phyloP scores from a whole-genome alignment of 1,140 invertebrate species.

The Calliphora vicina region DNA sequence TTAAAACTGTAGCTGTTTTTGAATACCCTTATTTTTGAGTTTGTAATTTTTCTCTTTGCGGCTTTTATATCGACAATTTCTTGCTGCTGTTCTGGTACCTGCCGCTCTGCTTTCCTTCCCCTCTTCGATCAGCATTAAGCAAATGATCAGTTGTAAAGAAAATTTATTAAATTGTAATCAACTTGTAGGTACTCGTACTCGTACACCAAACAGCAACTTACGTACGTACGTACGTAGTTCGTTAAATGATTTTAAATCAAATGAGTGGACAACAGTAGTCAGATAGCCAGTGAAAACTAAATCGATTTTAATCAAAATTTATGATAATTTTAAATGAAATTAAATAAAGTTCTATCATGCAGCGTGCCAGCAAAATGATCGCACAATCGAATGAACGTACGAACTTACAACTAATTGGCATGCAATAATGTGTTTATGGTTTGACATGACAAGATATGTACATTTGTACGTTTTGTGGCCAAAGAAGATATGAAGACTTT shows the following conservation, averaged over 20 bases:
- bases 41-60: neutral
- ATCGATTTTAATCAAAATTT: slow-evolving; percentile 35
- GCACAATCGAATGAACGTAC: neutral
- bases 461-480: too few species aligned
- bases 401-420: neutral
- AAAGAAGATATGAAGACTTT: too few species aligned
- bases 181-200: neutral
- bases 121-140: neutral
- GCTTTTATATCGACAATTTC: neutral
- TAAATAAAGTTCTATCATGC: neutral
- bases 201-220: too few species aligned
- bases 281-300: slow-evolving; percentile 14
- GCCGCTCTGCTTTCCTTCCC: neutral
- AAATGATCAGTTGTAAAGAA: slow-evolving; percentile 24
- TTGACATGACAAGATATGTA: neutral
- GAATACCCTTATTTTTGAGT: neutral
- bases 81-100: neutral
- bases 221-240: slow-evolving; percentile 11
- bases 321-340: slow-evolving; percentile 28
- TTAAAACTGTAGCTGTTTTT: neutral
- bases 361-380: neutral
- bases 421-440: neutral
- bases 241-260: slow-evolving; percentile 30
- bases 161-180: slow-evolving; percentile 35
- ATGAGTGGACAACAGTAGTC: neutral